Percentiles rank a stretch among this genome's conserved stretches.
These are phyloP conservation scores for Macrophya annulata DNA, from an alignment of 2,888 invertebrate genomes.

Conservation along the genomic window DNA sequence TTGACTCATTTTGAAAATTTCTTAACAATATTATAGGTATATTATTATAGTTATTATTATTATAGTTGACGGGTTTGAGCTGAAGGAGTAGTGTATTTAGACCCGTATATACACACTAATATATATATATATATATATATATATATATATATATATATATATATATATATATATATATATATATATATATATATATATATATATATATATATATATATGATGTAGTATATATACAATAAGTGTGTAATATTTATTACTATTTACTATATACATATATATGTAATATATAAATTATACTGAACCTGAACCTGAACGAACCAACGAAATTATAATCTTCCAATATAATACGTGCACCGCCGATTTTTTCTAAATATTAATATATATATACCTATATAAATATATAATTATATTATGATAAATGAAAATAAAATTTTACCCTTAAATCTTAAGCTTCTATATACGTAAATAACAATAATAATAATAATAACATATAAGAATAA, in stretches of 20 bases:
- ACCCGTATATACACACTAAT: not conserved
- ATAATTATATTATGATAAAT: not conserved
- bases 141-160: conserved; percentile 14
- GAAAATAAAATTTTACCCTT: conserved; percentile 20
- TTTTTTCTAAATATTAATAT: conserved; percentile 41
- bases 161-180: conserved; percentile 2
- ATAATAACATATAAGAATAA: no score
- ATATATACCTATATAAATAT: no score
- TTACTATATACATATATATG: not conserved
- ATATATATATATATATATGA: not conserved
- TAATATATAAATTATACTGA: conserved; percentile 9
- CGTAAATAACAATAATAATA: not conserved
- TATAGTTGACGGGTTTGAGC: no score
- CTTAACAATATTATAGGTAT: not conserved
- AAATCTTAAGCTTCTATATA: not conserved
- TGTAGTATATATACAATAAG: no score
- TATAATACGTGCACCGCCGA: conserved; percentile 52
- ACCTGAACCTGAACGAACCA: conserved; percentile 65
- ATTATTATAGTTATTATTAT: not conserved
- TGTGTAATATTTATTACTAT: conserved; percentile 8
- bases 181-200: not conserved
- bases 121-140: not conserved
- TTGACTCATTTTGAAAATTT: conserved; percentile 4
- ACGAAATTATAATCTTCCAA: conserved; percentile 69
- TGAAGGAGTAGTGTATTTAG: no score